Evolutionary conservation across 2,888 invertebrate genomes (phyloP).

Genomic region (Melieria omissa): DNA sequence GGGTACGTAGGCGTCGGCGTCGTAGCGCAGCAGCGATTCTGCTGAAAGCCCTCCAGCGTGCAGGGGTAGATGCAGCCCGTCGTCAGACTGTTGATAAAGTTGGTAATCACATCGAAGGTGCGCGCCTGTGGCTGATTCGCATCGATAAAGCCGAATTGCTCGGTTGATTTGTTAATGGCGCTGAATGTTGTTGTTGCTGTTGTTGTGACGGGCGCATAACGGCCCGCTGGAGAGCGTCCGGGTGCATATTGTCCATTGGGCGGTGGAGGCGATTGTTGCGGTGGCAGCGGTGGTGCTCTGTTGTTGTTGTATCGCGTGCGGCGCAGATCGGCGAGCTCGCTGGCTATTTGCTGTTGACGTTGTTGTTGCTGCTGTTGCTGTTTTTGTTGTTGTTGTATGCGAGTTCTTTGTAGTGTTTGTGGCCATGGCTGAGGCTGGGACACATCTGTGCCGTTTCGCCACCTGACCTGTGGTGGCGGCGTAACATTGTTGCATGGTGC

Average conservation of each 20-base stretch:
- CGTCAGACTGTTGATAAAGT: slow-evolving; percentile 51
- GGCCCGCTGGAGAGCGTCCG: neutral
- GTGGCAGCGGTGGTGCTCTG: neutral
- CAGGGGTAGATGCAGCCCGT: slow-evolving; percentile 53
- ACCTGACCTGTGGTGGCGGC: too few species aligned
- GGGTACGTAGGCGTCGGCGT: slow-evolving; percentile 40
- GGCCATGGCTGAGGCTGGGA: neutral
- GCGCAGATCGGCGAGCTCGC: slow-evolving; percentile 28
- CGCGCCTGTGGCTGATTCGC: slow-evolving; percentile 51
- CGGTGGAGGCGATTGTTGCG: neutral
- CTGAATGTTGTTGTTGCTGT: neutral
- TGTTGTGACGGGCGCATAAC: neutral
- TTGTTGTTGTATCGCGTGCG: slow-evolving; percentile 1
- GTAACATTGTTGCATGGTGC: too few species aligned
- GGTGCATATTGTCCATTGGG: neutral
- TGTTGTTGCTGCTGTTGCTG: neutral
- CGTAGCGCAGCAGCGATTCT: slow-evolving; percentile 54
- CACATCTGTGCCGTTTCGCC: too few species aligned
- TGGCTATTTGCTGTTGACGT: neutral
- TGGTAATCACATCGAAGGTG: slow-evolving; percentile 51
- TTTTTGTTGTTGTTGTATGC: neutral
- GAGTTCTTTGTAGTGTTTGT: neutral
- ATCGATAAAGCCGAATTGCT: slow-evolving; percentile 53
- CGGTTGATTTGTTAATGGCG: slow-evolving; percentile 41
- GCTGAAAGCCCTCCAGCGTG: slow-evolving; percentile 54